phyloP scores from a whole-genome alignment of 2,888 invertebrate species.

The Perizoma affinitatum region DNA sequence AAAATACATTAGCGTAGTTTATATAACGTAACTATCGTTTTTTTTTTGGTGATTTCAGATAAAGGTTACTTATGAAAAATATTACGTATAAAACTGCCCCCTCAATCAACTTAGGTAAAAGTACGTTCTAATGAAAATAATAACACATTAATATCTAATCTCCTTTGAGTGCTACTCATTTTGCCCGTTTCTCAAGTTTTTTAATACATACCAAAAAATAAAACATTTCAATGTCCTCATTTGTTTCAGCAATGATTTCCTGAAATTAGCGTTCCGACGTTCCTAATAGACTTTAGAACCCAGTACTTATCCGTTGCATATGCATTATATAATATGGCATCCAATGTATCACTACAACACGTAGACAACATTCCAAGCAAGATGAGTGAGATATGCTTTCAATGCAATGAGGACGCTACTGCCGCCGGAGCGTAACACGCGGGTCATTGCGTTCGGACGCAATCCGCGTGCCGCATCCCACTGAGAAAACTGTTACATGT shows the following conservation, averaged over 20 bases:
- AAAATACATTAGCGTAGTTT: slow-evolving; percentile 28
- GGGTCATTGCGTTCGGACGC: slow-evolving; percentile 41
- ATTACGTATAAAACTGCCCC: background rate
- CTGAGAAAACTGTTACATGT: slow-evolving; percentile 23
- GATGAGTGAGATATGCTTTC: slow-evolving; percentile 31
- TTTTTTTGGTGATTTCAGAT: slow-evolving; percentile 14
- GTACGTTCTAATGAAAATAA: background rate
- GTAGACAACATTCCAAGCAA: slow-evolving; percentile 19
- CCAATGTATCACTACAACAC: slow-evolving; percentile 20
- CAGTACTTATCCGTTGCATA: too few relatives aligned
- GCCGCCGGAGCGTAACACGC: slow-evolving; percentile 37
- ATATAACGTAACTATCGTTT: slow-evolving; percentile 6
- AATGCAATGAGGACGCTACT: slow-evolving; percentile 37
- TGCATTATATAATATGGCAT: slow-evolving; percentile 11
- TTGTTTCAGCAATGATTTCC: too few relatives aligned
- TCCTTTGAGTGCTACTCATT: too few relatives aligned
- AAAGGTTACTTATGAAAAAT: slow-evolving; percentile 24
- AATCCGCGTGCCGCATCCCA: slow-evolving; percentile 32
- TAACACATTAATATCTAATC: too few relatives aligned
- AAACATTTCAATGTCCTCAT: too few relatives aligned
- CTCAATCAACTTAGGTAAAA: background rate
- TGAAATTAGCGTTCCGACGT: too few relatives aligned
- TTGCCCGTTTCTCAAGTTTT: too few relatives aligned
- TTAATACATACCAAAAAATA: too few relatives aligned
- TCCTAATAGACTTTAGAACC: too few relatives aligned